These are phyloP conservation scores for Jacana jacana DNA, from an alignment of 2,113 vertebrate genomes.

Conservation along the genomic window DNA sequence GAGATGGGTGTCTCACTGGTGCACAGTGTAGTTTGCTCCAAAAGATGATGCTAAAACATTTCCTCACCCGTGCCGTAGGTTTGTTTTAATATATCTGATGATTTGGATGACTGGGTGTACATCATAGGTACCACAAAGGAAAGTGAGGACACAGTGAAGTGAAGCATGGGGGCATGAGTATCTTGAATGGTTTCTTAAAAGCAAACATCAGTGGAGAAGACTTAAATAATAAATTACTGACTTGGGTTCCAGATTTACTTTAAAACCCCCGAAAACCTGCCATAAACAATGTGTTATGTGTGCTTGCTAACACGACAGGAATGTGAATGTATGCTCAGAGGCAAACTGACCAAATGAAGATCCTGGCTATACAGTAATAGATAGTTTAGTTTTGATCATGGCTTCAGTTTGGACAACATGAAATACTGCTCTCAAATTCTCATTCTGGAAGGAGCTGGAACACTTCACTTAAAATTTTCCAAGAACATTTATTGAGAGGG, in stretches of 20 bases:
- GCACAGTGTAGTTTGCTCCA: background rate
- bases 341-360: background rate
- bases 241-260: background rate
- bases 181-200: background rate
- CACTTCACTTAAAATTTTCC: background rate
- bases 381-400: background rate
- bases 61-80: rapidly evolving
- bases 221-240: background rate
- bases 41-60: background rate
- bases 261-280: background rate
- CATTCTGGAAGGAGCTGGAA: background rate
- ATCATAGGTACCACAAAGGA: background rate
- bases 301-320: rapidly evolving
- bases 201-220: background rate
- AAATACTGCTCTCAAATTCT: background rate
- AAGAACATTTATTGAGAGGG: background rate
- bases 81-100: background rate
- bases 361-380: background rate
- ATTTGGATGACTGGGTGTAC: background rate
- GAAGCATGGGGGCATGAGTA: background rate
- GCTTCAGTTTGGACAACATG: background rate
- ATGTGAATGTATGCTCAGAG: background rate
- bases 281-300: background rate
- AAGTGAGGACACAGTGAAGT: background rate
- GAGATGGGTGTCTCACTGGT: too few species aligned